Conservation (phyloP, 2,113 vertebrate species). For the Sminthopsis crassicaudata region DNA sequence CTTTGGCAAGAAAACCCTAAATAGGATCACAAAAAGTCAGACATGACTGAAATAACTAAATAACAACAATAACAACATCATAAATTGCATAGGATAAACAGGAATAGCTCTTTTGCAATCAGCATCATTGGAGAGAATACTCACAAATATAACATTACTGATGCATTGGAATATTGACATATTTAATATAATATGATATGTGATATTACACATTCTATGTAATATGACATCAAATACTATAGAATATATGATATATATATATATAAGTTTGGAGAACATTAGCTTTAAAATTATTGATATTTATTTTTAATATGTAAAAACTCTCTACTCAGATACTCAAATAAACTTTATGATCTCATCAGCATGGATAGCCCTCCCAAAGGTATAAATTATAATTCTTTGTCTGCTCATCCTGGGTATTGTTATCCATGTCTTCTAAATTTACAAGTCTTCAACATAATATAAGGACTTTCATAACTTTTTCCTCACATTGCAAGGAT, state of each 20-base stretch:
- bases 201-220: no score
- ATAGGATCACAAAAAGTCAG: not conserved
- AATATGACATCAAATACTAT: not conserved
- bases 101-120: not conserved
- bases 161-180: not conserved
- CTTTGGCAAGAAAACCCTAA: not conserved
- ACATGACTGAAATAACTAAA: not conserved
- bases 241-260: not conserved
- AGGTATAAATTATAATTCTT: not conserved
- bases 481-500: no score
- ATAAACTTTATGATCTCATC: not conserved
- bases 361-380: not conserved
- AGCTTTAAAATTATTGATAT: not conserved
- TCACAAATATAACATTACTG: not conserved
- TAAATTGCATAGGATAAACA: not conserved
- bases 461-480: not conserved
- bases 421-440: no score
- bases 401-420: not conserved
- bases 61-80: not conserved
- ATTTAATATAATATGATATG: not conserved
- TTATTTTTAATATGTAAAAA: not conserved
- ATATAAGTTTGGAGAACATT: not conserved
- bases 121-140: not conserved
- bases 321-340: not conserved
- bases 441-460: not conserved